Evolutionary conservation across 2,113 vertebrate species (phyloP).

Genomic region (Burhinus bistriatus): DNA sequence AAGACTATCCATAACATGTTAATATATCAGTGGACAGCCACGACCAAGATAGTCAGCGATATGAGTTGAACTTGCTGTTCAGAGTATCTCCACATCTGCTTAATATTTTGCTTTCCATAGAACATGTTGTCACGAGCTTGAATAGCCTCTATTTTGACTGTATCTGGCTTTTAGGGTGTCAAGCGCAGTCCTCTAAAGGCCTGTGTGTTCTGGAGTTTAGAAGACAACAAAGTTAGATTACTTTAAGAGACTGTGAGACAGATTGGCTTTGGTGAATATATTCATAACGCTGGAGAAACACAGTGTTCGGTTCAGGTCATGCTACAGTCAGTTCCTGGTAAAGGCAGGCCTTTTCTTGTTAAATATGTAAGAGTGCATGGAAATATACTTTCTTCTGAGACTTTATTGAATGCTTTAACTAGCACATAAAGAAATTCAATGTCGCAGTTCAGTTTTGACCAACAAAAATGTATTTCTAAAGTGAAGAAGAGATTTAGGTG

Average conservation of each 20-base stretch:
- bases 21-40: background rate
- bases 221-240: background rate
- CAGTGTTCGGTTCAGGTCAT: background rate
- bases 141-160: background rate
- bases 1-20: fast-evolving
- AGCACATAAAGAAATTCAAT: background rate
- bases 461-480: background rate
- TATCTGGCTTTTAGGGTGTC: background rate
- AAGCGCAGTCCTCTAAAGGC: background rate
- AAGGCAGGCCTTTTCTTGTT: background rate
- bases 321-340: background rate
- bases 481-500: background rate
- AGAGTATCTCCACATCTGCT: fast-evolving
- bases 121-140: background rate
- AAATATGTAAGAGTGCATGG: background rate
- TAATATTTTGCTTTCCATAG: background rate
- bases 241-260: background rate
- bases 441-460: background rate
- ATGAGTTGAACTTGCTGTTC: background rate
- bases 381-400: background rate
- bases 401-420: background rate
- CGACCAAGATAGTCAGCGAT: background rate
- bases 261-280: background rate
- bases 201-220: background rate
- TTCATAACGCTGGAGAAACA: background rate